phyloP scores from a whole-genome alignment of 2,113 vertebrate species.

The Illadopsis cleaveri region DNA sequence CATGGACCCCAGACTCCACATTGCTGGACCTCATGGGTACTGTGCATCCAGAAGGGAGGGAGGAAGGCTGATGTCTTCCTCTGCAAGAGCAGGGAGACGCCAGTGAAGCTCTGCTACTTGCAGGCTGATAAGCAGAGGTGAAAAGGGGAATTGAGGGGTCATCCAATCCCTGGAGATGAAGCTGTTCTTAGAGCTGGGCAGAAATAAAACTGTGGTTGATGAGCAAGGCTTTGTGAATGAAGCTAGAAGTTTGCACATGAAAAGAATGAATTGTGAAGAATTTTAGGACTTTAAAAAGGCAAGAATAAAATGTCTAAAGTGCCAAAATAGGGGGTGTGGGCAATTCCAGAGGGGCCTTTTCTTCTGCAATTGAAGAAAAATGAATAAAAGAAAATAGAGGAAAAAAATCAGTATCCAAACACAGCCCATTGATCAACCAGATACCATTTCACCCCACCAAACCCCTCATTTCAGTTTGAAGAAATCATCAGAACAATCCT shows the following conservation, averaged over 20 bases:
- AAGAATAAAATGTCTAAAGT: neutral
- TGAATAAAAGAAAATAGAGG: neutral
- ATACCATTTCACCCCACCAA: neutral
- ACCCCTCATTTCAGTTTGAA: neutral
- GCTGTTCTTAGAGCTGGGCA: neutral
- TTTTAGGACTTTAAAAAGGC: neutral
- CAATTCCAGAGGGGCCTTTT: neutral
- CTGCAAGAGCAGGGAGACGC: neutral
- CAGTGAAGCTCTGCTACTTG: neutral
- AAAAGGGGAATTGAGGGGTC: neutral
- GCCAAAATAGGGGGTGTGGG: neutral
- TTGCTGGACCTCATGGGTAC: neutral
- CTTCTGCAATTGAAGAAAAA: neutral
- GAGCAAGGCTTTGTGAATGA: neutral
- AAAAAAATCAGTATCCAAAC: neutral
- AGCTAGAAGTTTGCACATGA: neutral
- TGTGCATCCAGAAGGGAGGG: accelerated
- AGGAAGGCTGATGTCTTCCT: neutral
- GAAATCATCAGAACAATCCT: neutral
- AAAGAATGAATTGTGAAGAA: neutral
- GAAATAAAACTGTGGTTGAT: neutral
- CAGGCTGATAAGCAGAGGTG: neutral
- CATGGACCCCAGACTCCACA: accelerated
- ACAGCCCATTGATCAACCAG: neutral
- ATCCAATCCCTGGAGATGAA: neutral